Conservation (phyloP, 2,113 vertebrate genomes). For the Tragelaphus buxtoni region DNA sequence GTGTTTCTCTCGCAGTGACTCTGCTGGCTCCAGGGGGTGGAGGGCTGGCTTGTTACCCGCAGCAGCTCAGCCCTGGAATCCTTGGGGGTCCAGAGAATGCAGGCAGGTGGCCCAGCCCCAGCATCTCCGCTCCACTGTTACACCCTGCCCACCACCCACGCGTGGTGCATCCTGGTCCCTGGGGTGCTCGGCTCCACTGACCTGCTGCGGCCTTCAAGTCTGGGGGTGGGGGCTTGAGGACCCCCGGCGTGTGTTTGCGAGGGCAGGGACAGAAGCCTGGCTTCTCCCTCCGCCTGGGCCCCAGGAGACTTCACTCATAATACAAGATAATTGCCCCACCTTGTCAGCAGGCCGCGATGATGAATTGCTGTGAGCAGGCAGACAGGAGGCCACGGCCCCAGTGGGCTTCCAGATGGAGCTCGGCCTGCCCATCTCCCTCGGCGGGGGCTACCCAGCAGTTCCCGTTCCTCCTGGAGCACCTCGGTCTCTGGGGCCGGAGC, state of each 20-base stretch:
- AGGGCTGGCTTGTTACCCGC: not conserved
- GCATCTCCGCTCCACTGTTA: not conserved
- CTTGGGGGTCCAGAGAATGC: not conserved
- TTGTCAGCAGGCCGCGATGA: accelerated
- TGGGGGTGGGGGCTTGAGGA: not conserved
- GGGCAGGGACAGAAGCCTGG: not conserved
- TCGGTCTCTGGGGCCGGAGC: not conserved
- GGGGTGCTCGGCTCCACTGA: too few species aligned
- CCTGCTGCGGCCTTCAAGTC: not conserved
- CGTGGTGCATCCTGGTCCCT: too few species aligned
- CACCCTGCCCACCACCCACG: not conserved
- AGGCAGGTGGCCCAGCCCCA: not conserved
- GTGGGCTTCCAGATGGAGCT: not conserved
- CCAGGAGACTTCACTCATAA: not conserved
- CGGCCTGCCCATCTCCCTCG: accelerated
- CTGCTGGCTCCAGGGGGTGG: not conserved
- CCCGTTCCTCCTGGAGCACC: not conserved
- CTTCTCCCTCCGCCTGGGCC: not conserved
- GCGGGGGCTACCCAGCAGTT: not conserved
- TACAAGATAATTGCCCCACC: not conserved
- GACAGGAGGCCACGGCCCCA: not conserved
- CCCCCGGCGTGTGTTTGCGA: accelerated
- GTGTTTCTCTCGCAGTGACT: not conserved
- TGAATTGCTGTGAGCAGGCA: not conserved
- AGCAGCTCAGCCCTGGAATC: not conserved